Base-by-base conservation (phyloP, 2,888 invertebrate genomes). In the Scaptomyza cyrtandrae region DNA sequence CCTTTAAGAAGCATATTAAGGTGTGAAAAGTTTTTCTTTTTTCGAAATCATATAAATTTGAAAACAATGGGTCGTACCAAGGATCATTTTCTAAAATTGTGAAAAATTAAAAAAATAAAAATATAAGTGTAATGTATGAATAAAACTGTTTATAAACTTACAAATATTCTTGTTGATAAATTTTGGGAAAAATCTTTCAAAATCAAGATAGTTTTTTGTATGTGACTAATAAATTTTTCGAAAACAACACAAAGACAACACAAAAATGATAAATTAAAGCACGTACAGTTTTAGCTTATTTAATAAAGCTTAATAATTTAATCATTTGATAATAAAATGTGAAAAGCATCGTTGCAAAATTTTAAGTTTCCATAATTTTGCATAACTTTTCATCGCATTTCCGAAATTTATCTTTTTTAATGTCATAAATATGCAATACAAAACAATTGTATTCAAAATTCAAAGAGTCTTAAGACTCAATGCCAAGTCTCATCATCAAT, bases 401-500 rank as follows among this genome's bases (percentile, higher is more conserved):
- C 7, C 14, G 1, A 7, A 16, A 13, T 24, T 13, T 10, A 33
- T 3, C 10, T 24, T 24, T 24, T 5, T 5, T 24, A 24, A 50
- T 45, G 1, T 31, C 27, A 61, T 60, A 16, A 19, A 61, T 39
- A 52, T 61, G 37, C 43, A 63, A 45, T 11, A 13, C 39, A 14
- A 14, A 37, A 16, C 14, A 27, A 39, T 41, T n/a, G 37, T 6
- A 39, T 45, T 35, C n/a, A 14, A 57, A 55, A 41, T 46, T 61
- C 41, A 61, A 57, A 71, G 52, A 58, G 55, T 60, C n/a, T 54
- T 16, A 29, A 16, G 41, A 14, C 7, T 3, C 29, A 61, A 44
- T 60, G 46, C 41, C 65, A 63, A 65, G 61, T 41, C 63, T 48
- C 82, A 78, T 75, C 72, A 64, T 16, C 39, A 48, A 33, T 78